Evolutionary conservation across 1,140 invertebrate species (phyloP), one percentile per base, ranked within the genome.

Genomic region (Macrostomum lignano): DNA sequence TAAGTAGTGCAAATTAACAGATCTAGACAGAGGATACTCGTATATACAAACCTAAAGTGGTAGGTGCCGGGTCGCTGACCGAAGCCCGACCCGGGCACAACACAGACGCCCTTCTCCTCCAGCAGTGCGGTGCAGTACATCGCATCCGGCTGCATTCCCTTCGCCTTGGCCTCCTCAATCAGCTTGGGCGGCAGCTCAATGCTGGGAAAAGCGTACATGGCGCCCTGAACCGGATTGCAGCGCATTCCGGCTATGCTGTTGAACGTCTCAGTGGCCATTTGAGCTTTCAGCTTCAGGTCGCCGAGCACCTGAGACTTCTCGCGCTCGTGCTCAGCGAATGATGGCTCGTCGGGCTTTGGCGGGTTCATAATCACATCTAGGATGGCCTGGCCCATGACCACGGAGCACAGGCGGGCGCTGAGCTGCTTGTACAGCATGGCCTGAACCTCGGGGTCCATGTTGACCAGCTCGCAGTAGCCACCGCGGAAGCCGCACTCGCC

Each of bases 131-230:
- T 86, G 21, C 79, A 82, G 53, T 94, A 96, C 52, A 81, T 84
- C 0, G 71, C 72, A 52, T 94, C 86, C 4, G 88, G 71, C 15
- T 66, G 56, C 55, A 51, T 49, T n/a, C 32, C 7, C 17, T 43
- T 24, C 43, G 61, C 58, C 49, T 63, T 49, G 21, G 64, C 61
- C 13, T 45, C 47, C 21, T 50, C 44, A 21, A 63, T 42, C 17
- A 56, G 57, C 40, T 58, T 60, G 25, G 46, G 28, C 19, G 63
- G 63, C n/a, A 65, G 35, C 11, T 47, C 23, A 17, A 65, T 52
- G 25, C 44, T 64, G 2, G 86, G 86, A 51, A 94, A 60, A 22
- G 82, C 82, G 56, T 96, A 94, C 86, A 96, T 93, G 1, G 86
- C 81, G 11, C 84, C 82, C 42, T 73, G 69, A 36, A 88, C 74